Percentiles rank a stretch among this genome's conserved stretches.
Conservation (phyloP, 2,888 invertebrate genomes). For the Rhagophthalmus giganteus region DNA sequence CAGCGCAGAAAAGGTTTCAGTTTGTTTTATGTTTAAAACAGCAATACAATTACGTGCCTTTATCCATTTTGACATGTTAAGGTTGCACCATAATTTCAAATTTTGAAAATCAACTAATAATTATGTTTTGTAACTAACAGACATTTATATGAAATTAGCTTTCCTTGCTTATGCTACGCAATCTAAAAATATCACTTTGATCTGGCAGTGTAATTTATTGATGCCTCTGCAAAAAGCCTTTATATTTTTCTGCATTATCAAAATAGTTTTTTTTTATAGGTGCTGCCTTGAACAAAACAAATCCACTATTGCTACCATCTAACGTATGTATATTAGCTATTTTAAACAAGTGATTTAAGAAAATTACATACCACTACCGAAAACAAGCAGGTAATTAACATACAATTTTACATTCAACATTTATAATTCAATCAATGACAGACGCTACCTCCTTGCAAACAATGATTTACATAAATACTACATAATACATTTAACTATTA, state of each 20-base stretch:
- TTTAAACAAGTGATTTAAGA: constrained; percentile 18
- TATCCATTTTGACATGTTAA: constrained; percentile 16
- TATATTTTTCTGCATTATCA: constrained; percentile 6
- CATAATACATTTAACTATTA: constrained; percentile 49
- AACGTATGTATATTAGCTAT: constrained; percentile 19
- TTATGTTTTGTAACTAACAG: constrained; percentile 9
- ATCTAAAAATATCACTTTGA: constrained; percentile 17
- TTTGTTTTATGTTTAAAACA: constrained; percentile 20
- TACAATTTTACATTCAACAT: constrained; percentile 51
- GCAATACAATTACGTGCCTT: constrained; percentile 12
- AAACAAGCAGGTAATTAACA: constrained; percentile 51
- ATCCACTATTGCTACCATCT: constrained; percentile 8
- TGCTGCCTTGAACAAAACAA: constrained; percentile 24
- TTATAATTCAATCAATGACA: constrained; percentile 38
- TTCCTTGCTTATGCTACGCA: constrained; percentile 2
- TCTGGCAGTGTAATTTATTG: constrained; percentile 20
- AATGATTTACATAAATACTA: constrained; percentile 46
- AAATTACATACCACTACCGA: constrained; percentile 24
- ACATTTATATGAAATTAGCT: constrained; percentile 6
- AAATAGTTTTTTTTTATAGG: constrained; percentile 16
- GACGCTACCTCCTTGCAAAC: constrained; percentile 36
- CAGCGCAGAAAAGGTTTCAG: constrained; percentile 29
- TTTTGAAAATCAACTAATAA: background rate
- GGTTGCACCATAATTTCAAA: constrained; percentile 19
- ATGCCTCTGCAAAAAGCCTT: constrained; percentile 4